Evolutionary conservation across 2,888 invertebrate genomes (phyloP).

Genomic region (Drosophila nigricruria): DNA sequence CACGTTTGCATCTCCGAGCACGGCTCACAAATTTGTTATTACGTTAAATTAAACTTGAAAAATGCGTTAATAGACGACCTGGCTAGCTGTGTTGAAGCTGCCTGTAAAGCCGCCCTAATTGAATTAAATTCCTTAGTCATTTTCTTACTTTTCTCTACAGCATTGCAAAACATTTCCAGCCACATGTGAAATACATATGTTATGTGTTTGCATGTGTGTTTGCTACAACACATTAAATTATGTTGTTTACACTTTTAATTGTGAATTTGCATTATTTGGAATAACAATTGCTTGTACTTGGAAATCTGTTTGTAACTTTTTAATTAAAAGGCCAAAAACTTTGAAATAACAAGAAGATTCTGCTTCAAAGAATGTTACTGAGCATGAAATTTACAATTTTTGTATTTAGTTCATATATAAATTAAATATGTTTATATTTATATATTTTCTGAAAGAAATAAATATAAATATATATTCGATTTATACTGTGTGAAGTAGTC

Average conservation of each 20-base stretch:
- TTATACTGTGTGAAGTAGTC: not conserved
- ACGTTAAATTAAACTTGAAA: constrained; percentile 79
- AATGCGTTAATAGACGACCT: constrained; percentile 68
- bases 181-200: constrained; percentile 72
- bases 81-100: constrained; percentile 15
- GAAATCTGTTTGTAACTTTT: not conserved
- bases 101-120: constrained; percentile 54
- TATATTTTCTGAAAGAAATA: no score
- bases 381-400: no score
- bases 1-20: constrained; percentile 6
- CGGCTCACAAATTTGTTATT: constrained; percentile 65
- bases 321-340: not conserved
- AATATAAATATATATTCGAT: no score
- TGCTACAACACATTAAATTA: constrained; percentile 23
- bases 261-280: constrained; percentile 20
- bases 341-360: not conserved
- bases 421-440: no score
- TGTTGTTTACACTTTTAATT: constrained; percentile 30
- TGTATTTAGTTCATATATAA: no score
- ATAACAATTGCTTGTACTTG: constrained; percentile 7
- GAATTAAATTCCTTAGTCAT: constrained; percentile 76
- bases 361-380: no score
- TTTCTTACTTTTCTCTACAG: constrained; percentile 55
- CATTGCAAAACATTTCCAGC: constrained; percentile 36
- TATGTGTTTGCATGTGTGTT: constrained; percentile 23